Percentiles rank a stretch among this genome's conserved stretches.
phyloP scores from a whole-genome alignment of 2,797 vertebrate species.

The Menidia menidia region DNA sequence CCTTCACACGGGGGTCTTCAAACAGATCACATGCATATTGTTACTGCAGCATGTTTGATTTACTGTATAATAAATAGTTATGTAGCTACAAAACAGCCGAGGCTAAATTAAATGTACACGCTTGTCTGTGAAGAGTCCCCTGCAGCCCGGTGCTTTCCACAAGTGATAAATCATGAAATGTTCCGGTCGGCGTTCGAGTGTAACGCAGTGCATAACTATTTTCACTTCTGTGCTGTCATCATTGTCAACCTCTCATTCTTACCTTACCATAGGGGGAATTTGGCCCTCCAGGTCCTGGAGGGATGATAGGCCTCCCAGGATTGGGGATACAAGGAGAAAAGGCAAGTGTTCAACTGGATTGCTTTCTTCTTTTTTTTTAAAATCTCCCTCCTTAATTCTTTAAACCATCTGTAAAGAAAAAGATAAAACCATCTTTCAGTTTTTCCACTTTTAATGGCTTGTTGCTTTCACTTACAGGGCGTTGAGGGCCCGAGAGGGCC shows the following conservation, averaged over 20 bases:
- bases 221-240: constrained; percentile 19
- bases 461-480: constrained; percentile 76
- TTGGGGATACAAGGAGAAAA: constrained; percentile 88
- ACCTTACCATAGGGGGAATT: constrained; percentile 82
- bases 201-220: neutral
- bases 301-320: constrained; percentile 84
- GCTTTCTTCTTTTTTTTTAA: neutral
- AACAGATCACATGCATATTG: no score
- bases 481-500: constrained; percentile 87
- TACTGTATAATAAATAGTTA: no score
- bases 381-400: no score
- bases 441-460: neutral
- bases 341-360: constrained; percentile 58
- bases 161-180: constrained; percentile 29
- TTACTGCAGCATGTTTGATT: no score
- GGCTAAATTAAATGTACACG: constrained; percentile 5
- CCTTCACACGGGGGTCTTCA: no score
- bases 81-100: neutral
- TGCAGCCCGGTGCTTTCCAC: constrained; percentile 41
- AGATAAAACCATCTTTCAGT: no score
- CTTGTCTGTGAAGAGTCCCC: constrained; percentile 1
- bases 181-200: constrained; percentile 2
- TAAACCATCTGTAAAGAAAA: no score
- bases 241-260: constrained; percentile 30
- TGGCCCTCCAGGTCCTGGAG: constrained; percentile 86